A percentile compares a stretch with the other conserved stretches of the same genome.
Conservation (phyloP, 2,888 invertebrate genomes). For the Drosophila buzzatii region DNA sequence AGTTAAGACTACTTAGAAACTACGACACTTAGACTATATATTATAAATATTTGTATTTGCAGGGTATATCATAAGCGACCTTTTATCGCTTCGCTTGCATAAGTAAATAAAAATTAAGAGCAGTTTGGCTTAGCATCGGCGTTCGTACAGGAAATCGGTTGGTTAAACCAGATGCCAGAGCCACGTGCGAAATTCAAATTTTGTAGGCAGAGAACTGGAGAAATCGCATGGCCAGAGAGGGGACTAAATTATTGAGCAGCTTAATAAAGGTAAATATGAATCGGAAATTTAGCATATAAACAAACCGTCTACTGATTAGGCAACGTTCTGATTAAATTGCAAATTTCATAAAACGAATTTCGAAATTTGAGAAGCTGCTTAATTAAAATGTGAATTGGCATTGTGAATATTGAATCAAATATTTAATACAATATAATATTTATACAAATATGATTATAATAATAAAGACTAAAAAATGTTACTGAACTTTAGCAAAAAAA, state of each 20-base stretch:
- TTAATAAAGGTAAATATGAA: slow-evolving; percentile 36
- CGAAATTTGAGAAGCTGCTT: slow-evolving; percentile 36
- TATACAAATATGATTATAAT: neutral
- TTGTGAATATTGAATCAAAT: neutral
- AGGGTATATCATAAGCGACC: slow-evolving; percentile 15
- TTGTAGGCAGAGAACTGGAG: slow-evolving; percentile 18
- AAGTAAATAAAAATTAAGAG: slow-evolving; percentile 35
- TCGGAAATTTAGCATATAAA: slow-evolving; percentile 44
- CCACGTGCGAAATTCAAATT: slow-evolving; percentile 34
- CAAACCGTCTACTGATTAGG: slow-evolving; percentile 40
- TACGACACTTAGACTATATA: neutral
- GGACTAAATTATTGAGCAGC: slow-evolving; percentile 17
- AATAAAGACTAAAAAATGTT: neutral
- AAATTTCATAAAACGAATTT: slow-evolving; percentile 42
- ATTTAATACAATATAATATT: neutral
- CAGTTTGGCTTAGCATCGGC: slow-evolving; percentile 30
- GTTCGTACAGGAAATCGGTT: slow-evolving; percentile 41
- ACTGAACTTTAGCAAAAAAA: neutral
- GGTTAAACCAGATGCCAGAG: slow-evolving; percentile 13
- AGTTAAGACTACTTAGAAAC: neutral
- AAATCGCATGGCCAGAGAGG: slow-evolving; percentile 1
- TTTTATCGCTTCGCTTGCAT: slow-evolving; percentile 3
- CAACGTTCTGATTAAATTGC: slow-evolving; percentile 36
- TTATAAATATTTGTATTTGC: neutral
- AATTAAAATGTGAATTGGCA: slow-evolving; percentile 16